These are phyloP conservation scores for Aleadryas rufinucha DNA, from an alignment of 2,113 vertebrate species.

Conservation along the genomic window DNA sequence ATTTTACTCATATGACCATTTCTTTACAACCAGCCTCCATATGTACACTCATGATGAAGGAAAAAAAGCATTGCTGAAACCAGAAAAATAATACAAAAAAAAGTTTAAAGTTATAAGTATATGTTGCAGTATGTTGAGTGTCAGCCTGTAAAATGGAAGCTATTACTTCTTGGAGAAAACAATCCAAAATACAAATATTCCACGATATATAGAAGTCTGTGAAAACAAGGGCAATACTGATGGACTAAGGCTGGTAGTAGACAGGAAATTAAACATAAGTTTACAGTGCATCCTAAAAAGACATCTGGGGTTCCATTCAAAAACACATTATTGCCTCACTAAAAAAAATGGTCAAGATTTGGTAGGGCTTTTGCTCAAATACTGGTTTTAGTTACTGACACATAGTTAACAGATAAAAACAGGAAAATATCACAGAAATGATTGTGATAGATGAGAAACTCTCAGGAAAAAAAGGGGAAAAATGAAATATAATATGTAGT, in stretches of 20 bases:
- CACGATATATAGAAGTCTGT: not conserved
- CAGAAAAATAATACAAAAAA: not conserved
- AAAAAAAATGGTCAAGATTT: not conserved
- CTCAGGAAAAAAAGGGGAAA: not conserved
- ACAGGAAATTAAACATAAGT: constrained; percentile 49
- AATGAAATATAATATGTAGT: not conserved
- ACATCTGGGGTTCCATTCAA: not conserved
- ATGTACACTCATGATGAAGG: not conserved
- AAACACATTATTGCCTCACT: not conserved
- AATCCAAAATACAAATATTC: not conserved
- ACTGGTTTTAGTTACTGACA: constrained; percentile 11
- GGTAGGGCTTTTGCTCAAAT: not conserved
- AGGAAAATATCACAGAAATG: not conserved
- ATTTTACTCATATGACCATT: not conserved
- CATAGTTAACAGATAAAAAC: not conserved
- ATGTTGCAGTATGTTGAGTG: not conserved
- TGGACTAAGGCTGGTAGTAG: not conserved
- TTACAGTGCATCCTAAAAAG: constrained; percentile 31
- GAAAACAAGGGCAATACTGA: not conserved
- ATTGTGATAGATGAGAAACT: not conserved
- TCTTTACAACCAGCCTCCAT: not conserved
- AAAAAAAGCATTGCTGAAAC: not conserved
- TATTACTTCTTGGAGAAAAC: not conserved
- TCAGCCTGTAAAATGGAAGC: not conserved
- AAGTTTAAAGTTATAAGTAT: not conserved